phyloP scores from a whole-genome alignment of 2,888 invertebrate species.

The Pyrrhosoma nymphula region DNA sequence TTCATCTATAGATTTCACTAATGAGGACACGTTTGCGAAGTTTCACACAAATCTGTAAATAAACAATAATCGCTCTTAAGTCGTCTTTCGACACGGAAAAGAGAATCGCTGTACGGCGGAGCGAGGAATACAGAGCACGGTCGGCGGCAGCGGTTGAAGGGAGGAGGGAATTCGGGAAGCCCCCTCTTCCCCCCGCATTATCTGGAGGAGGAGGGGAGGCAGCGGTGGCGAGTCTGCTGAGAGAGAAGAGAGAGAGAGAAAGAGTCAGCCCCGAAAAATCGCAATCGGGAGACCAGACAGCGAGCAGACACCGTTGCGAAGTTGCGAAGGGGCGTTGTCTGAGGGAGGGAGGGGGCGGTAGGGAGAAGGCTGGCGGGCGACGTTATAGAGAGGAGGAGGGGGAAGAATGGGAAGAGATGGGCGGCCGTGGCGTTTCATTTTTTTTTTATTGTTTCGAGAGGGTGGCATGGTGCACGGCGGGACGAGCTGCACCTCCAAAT shows the following conservation, averaged over 20 bases:
- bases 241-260: not conserved
- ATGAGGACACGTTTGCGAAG: too few species aligned
- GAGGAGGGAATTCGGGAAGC: not conserved
- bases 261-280: not conserved
- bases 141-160: not conserved
- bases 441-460: not conserved
- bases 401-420: not conserved
- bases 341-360: not conserved
- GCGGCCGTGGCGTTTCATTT: not conserved
- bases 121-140: too few species aligned
- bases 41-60: too few species aligned
- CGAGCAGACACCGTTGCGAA: slow-evolving; percentile 7
- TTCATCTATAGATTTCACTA: too few species aligned
- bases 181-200: not conserved
- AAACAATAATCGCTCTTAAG: too few species aligned
- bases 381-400: not conserved
- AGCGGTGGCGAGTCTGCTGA: not conserved
- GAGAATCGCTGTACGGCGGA: too few species aligned
- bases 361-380: not conserved
- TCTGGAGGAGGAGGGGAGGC: too few species aligned
- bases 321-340: not conserved
- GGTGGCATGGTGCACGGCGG: not conserved
- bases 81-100: too few species aligned
- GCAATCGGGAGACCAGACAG: not conserved
- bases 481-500: too few species aligned